Evolutionary conservation across 53 echinoderm and acorn worm species (phyloP).

Genomic region (Crossaster papposus): DNA sequence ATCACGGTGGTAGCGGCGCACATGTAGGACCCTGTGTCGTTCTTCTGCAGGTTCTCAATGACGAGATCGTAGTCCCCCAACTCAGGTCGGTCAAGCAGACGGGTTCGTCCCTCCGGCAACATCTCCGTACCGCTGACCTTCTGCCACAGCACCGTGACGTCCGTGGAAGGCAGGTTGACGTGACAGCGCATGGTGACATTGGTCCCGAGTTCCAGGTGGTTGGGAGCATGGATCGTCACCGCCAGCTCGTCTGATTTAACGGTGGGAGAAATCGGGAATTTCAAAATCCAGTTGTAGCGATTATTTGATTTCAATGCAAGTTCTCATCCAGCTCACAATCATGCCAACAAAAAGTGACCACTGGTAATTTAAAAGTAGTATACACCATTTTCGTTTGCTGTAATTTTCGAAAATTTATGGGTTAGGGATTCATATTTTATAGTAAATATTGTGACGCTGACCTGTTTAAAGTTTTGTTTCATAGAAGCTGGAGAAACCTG

Average conservation of each 20-base stretch:
- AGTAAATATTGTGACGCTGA: too few relatives aligned
- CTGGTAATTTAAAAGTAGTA: too few relatives aligned
- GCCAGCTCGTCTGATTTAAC: background rate
- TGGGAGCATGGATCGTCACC: slow-evolving; percentile 23
- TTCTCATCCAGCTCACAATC: too few relatives aligned
- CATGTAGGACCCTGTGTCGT: slow-evolving; percentile 35
- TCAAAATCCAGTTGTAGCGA: background rate
- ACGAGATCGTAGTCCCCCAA: slow-evolving; percentile 22
- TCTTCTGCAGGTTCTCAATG: background rate
- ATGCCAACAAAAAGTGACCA: too few relatives aligned
- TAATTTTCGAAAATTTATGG: too few relatives aligned
- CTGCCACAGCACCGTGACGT: slow-evolving; percentile 36
- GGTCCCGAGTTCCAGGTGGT: background rate
- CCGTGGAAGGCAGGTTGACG: slow-evolving; percentile 44
- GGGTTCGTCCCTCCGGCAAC: background rate
- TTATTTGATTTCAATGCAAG: too few relatives aligned
- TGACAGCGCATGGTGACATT: slow-evolving; percentile 50
- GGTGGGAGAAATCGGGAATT: background rate
- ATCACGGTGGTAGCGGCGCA: slow-evolving; percentile 22
- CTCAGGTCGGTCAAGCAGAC: background rate
- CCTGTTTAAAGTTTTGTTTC: too few relatives aligned
- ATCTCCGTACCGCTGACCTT: slow-evolving; percentile 44
- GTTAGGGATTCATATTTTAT: too few relatives aligned
- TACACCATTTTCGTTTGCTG: too few relatives aligned
- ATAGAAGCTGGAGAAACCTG: too few relatives aligned